These are phyloP conservation scores for Leuciscus idus DNA, from an alignment of 2,113 vertebrate genomes.

Conservation along the genomic window DNA sequence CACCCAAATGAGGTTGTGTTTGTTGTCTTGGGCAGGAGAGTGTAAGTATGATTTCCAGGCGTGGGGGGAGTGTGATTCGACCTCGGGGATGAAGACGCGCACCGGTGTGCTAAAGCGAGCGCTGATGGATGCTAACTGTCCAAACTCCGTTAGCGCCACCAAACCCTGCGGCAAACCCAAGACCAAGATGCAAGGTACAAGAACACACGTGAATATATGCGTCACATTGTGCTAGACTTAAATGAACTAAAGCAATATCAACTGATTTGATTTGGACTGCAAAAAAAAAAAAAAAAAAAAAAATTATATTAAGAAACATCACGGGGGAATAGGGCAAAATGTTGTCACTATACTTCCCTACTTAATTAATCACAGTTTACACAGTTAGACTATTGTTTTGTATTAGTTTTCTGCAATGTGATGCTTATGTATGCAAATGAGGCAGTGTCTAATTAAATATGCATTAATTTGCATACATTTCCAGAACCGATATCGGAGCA, in stretches of 20 bases:
- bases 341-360: not conserved
- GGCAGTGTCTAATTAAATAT: not conserved
- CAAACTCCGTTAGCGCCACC: constrained; percentile 88
- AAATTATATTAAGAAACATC: not conserved
- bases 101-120: constrained; percentile 90
- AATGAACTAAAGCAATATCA: not conserved
- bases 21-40: constrained; percentile 78
- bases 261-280: not conserved
- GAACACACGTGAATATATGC: not conserved
- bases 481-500: not conserved
- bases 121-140: constrained; percentile 91
- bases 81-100: constrained; percentile 89
- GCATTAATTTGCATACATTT: constrained; percentile 2
- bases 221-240: not conserved
- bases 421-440: not conserved
- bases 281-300: too few relatives aligned
- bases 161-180: constrained; percentile 95
- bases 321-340: not conserved
- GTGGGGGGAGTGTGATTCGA: constrained; percentile 95
- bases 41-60: constrained; percentile 97
- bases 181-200: constrained; percentile 90
- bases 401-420: not conserved
- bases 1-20: not conserved
- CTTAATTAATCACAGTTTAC: not conserved
- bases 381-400: not conserved